Conservation (phyloP, 2,888 invertebrate genomes). For the Bombylius discolor region DNA sequence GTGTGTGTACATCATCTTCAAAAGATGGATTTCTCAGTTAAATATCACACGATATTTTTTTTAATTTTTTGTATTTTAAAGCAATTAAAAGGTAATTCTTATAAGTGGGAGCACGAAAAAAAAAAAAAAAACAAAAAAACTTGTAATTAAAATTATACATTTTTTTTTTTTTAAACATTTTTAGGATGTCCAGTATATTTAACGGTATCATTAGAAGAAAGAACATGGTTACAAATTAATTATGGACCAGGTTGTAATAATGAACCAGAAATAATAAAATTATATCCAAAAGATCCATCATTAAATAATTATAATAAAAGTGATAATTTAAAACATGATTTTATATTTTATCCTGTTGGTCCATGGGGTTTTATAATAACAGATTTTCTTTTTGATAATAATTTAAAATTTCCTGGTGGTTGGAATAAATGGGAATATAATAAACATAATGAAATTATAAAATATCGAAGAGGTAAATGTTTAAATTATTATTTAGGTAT, state of each 20-base stretch:
- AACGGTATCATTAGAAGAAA: constrained; percentile 26
- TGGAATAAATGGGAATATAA: constrained; percentile 40
- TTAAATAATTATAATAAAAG: constrained; percentile 23
- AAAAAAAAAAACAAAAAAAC: constrained; percentile 22
- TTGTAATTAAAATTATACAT: constrained; percentile 14
- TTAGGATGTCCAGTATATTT: constrained; percentile 28
- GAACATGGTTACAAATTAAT: constrained; percentile 28
- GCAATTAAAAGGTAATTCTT: constrained; percentile 12
- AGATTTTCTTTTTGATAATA: constrained; percentile 18
- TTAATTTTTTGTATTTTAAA: too few relatives aligned
- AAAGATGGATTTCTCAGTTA: too few relatives aligned
- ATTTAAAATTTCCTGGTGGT: constrained; percentile 44
- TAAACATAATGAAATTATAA: constrained; percentile 13
- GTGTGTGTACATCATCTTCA: too few relatives aligned
- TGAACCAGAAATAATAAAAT: constrained; percentile 30
- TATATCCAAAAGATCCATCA: constrained; percentile 31
- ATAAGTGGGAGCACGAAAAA: constrained; percentile 35
- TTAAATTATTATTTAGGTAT: constrained; percentile 60
- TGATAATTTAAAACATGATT: neutral
- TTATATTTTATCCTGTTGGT: neutral
- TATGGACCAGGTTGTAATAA: constrained; percentile 31
- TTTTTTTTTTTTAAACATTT: constrained; percentile 15
- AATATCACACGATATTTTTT: too few relatives aligned
- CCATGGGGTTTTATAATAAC: neutral
- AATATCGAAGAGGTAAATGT: constrained; percentile 42